A percentile compares a stretch with the other conserved stretches of the same genome.
Conservation (phyloP, 2,797 vertebrate species). For the Lithobates pipiens region DNA sequence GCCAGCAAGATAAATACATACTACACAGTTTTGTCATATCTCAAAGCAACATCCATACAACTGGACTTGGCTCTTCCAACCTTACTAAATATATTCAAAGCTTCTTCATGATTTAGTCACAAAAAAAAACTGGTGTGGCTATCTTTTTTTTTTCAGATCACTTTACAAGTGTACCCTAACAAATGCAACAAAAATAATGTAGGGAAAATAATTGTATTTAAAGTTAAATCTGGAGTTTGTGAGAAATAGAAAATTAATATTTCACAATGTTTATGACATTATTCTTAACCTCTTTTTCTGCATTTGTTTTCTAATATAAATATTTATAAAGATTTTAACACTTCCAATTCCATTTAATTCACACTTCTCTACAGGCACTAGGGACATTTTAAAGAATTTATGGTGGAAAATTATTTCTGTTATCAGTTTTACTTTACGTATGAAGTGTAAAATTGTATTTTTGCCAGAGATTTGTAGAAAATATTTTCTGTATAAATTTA, state of each 20-base stretch:
- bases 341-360: not conserved
- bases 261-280: not conserved
- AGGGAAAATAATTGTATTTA: not conserved
- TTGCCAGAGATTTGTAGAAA: too few species aligned
- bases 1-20: conserved; percentile 26
- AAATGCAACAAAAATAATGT: not conserved
- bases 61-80: conserved; percentile 9
- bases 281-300: not conserved
- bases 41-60: conserved; percentile 25
- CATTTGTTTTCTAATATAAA: not conserved
- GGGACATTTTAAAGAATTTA: too few species aligned
- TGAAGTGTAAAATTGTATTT: too few species aligned
- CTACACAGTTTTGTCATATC: conserved; percentile 16
- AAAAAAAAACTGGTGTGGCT: not conserved
- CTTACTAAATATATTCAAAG: conserved; percentile 22
- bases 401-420: too few species aligned
- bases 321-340: not conserved
- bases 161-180: not conserved
- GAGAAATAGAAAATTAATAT: too few species aligned
- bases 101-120: conserved; percentile 5
- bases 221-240: too few species aligned
- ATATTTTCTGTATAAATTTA: too few species aligned
- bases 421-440: too few species aligned
- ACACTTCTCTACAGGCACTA: not conserved
- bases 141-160: not conserved